These are phyloP conservation scores for Meteorus cinctellus DNA, from an alignment of 2,888 invertebrate genomes.

Conservation along the genomic window DNA sequence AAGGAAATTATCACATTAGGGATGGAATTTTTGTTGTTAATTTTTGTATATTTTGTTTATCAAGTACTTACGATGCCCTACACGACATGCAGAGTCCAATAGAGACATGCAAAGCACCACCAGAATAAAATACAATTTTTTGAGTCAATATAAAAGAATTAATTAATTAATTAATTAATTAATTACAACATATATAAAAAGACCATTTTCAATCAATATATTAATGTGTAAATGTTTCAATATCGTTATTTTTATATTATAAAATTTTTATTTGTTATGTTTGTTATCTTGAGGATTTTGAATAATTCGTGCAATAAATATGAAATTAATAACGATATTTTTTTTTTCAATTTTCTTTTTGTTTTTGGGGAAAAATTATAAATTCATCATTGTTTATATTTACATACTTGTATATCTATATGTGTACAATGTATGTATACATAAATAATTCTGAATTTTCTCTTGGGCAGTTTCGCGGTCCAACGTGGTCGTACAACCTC, in stretches of 20 bases:
- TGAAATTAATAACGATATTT: background rate
- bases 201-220: slow-evolving; percentile 51
- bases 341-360: background rate
- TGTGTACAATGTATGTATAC: background rate
- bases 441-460: slow-evolving; percentile 26
- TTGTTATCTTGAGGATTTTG: background rate
- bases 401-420: background rate
- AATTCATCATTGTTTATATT: background rate
- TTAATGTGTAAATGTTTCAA: background rate
- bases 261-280: background rate
- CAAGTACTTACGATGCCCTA: slow-evolving; percentile 73
- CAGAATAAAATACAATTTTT: slow-evolving; percentile 67
- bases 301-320: background rate
- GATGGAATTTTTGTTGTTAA: background rate
- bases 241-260: background rate
- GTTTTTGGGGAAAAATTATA: background rate
- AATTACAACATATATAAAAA: slow-evolving; percentile 61
- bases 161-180: slow-evolving; percentile 43
- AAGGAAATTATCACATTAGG: background rate
- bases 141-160: slow-evolving; percentile 66
- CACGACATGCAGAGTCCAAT: slow-evolving; percentile 73
- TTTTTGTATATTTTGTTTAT: slow-evolving; percentile 40
- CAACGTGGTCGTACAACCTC: background rate
- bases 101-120: slow-evolving; percentile 73
- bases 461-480: slow-evolving; percentile 17